Evolutionary conservation across 2,113 vertebrate species (phyloP).

Genomic region (Chelonoidis abingdonii): DNA sequence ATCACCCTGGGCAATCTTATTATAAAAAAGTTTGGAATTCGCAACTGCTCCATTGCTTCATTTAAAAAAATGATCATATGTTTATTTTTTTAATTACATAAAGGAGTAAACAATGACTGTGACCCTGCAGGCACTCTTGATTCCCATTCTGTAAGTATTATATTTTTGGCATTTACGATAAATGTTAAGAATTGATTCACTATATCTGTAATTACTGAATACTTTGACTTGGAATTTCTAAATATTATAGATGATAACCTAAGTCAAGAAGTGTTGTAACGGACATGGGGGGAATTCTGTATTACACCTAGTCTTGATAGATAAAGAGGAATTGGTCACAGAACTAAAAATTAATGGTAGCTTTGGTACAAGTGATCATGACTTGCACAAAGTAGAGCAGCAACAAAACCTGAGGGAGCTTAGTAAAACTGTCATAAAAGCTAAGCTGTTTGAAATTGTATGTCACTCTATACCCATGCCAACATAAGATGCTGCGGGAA

Average conservation of each 20-base stretch:
- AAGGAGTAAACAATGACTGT: constrained; percentile 78
- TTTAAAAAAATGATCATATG: not conserved
- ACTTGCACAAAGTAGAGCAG: not conserved
- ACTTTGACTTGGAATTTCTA: not conserved
- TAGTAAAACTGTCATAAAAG: not conserved
- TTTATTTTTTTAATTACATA: constrained; percentile 42
- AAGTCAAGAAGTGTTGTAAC: not conserved
- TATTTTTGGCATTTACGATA: not conserved
- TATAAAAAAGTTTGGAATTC: not conserved
- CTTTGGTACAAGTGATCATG: not conserved
- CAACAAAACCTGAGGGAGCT: not conserved
- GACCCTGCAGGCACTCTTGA: constrained; percentile 81
- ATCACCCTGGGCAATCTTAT: rapidly evolving
- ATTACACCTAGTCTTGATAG: not conserved
- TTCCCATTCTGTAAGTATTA: constrained; percentile 82
- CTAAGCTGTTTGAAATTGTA: not conserved
- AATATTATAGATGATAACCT: not conserved
- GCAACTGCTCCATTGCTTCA: not conserved
- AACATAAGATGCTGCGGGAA: not conserved
- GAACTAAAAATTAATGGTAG: not conserved
- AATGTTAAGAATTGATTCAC: not conserved
- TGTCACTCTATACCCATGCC: not conserved
- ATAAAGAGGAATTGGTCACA: not conserved
- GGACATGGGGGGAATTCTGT: not conserved
- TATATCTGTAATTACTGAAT: not conserved